Evolutionary conservation across 2,797 vertebrate species (phyloP), one percentile per base, ranked within the genome.

Genomic region (Sebastes oblongus): DNA sequence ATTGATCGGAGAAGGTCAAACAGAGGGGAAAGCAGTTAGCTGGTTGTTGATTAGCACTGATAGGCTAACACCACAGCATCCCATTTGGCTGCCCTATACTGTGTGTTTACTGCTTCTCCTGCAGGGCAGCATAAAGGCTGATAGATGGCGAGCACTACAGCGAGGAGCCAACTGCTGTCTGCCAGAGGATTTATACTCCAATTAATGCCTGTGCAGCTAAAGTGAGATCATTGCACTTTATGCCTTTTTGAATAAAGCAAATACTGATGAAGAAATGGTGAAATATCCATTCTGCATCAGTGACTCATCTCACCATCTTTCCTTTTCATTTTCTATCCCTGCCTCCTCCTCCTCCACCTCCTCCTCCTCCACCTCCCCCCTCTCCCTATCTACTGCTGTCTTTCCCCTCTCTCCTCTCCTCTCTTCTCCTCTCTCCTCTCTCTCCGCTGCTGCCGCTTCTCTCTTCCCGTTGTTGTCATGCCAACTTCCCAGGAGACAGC

Each of bases 401-500:
- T 73, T 67, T 54, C 73, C 67, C 30, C 54, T 65, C 55, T 78
- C 6, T 46, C 42, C 39, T 56, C 71, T 66, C 39, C 6, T 13
- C 8, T 4, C 22, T 4, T 9, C 30, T 30, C 30, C 32, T 34
- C 34, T 34, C 85, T 69, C 66, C 72, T 50, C 46, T 46, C 67
- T 50, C 85, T 50, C 46, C 32, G 1, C 24, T 6, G 42, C n/a
- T 10, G 29, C 72, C 52, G 80, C 83, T 85, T 91, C 88, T 80
- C 89, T 84, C 86, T 80, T 88, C 88, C 91, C 56, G 24, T 93
- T 86, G 82, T 95, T 96, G 95, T 88, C 96, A 81, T 94, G 92
- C 95, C 96, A 96, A 93, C 94, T 92, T 96, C 96, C 96, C 96
- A 73, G 86, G 96, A 97, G 97, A 94, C 91, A 81, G 82, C 8